Base-by-base conservation (phyloP, 1,140 invertebrate genomes). In the Ooceraea biroi region DNA sequence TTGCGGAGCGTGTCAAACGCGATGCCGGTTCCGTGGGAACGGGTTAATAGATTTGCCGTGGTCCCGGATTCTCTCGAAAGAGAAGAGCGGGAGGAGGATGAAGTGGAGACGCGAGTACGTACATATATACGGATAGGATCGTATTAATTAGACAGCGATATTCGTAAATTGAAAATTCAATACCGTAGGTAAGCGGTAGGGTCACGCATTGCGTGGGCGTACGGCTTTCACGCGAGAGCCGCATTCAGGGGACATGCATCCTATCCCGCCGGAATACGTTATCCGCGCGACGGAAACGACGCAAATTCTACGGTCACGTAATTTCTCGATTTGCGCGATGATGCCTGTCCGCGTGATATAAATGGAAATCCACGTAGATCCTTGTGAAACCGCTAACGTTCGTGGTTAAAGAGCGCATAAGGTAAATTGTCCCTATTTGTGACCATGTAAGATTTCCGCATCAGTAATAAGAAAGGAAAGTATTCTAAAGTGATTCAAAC, bases 101-200 rank as follows among this genome's bases (percentile, higher is more conserved):
- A 30, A 61, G 19, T 25, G 55, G n/a, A n/a, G n/a, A n/a, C n/a
- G n/a, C n/a, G n/a, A n/a, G n/a, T n/a, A 25, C 36, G 46, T 57
- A 19, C 12, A 14, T 19, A 7, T 63, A 44, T 61, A 44, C 5
- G 10, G 41, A 12, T 83, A 19, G 87, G 88, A 91, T 93, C 89
- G 71, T 88, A 91, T 91, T 93, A 93, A 92, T 92, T 91, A 91
- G 87, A 87, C 83, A 82, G 86, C 69, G 86, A 91, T 90, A 92
- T n/a, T 91, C 85, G 82, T 89, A 88, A 92, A 92, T 90, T 91
- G 91, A n/a, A 90, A 93, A 93, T 88, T 85, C 87, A 89, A 93
- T 93, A 91, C 82, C 88, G 87, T 88, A n/a, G n/a, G 85, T 88
- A 90, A 84, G 68, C 82, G 83, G 77, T 52, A 88, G 91, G 84